Evolutionary conservation across 2,113 vertebrate species (phyloP).

Genomic region (Embiotoca jacksoni): DNA sequence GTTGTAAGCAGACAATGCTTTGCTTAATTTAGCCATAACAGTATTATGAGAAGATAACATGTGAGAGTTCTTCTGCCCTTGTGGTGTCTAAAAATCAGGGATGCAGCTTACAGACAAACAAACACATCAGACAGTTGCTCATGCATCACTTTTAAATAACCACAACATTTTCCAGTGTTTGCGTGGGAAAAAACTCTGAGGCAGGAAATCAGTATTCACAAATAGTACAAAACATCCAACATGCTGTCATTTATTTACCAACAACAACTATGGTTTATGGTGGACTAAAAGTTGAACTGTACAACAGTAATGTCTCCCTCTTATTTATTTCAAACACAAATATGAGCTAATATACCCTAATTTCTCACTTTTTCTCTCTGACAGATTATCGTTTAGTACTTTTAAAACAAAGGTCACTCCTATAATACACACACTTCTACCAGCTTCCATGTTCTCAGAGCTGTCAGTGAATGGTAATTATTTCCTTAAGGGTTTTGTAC

Average conservation of each 20-base stretch:
- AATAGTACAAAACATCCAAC: background rate
- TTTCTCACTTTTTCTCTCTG: background rate
- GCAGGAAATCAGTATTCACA: slow-evolving; percentile 12
- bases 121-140: background rate
- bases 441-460: slow-evolving; percentile 7
- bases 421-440: background rate
- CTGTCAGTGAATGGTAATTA: slow-evolving; percentile 39
- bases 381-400: background rate
- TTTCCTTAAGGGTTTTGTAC: slow-evolving; percentile 15
- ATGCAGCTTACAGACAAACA: slow-evolving; percentile 7
- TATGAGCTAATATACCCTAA: background rate
- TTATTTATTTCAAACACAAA: background rate
- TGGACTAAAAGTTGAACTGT: too few species aligned
- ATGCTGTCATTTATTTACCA: slow-evolving; percentile 22
- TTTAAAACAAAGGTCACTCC: slow-evolving; percentile 24
- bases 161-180: background rate
- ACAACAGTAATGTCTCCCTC: background rate
- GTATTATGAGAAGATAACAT: background rate
- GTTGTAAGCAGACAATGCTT: background rate
- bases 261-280: slow-evolving; percentile 9
- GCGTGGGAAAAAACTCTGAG: background rate
- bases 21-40: background rate
- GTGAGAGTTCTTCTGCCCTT: background rate
- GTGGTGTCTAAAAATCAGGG: background rate
- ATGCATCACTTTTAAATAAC: slow-evolving; percentile 28